These are phyloP conservation scores for Cotesia vestalis DNA, from an alignment of 1,140 invertebrate genomes.

Conservation along the genomic window DNA sequence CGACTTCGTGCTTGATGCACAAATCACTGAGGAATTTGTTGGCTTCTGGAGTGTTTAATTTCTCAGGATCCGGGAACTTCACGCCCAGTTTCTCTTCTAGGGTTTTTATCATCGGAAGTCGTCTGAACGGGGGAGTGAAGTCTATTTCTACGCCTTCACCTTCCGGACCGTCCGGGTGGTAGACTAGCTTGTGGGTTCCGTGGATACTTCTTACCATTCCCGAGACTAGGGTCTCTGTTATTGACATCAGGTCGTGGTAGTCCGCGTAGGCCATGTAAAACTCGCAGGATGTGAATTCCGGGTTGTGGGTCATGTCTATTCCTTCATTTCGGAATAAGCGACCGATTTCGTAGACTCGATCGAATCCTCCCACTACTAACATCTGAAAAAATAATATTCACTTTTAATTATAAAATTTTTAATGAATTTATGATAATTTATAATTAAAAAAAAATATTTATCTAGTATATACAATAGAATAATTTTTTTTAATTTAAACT, in stretches of 20 bases:
- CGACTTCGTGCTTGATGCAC: slow-evolving; percentile 87
- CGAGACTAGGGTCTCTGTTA: slow-evolving; percentile 93
- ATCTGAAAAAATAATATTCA: slow-evolving; percentile 69
- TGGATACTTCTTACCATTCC: slow-evolving; percentile 81
- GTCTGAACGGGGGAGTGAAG: slow-evolving; percentile 96
- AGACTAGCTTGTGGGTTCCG: slow-evolving; percentile 83
- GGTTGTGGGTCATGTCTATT: slow-evolving; percentile 98
- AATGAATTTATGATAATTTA: slow-evolving; percentile 5
- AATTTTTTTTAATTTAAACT: too few relatives aligned
- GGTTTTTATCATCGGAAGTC: slow-evolving; percentile 90
- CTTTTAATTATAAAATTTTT: slow-evolving; percentile 20
- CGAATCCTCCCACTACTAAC: slow-evolving; percentile 96
- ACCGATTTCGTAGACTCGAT: slow-evolving; percentile 98
- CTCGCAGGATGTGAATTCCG: slow-evolving; percentile 99
- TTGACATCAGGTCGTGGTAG: slow-evolving; percentile 93
- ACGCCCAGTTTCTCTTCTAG: slow-evolving; percentile 85
- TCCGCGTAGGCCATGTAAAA: slow-evolving; percentile 99
- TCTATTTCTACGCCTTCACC: slow-evolving; percentile 87
- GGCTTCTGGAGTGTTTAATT: slow-evolving; percentile 73
- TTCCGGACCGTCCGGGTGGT: slow-evolving; percentile 92
- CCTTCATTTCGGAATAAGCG: slow-evolving; percentile 98
- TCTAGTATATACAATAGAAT: too few relatives aligned
- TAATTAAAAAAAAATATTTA: too few relatives aligned
- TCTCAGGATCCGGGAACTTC: slow-evolving; percentile 82
- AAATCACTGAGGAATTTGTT: slow-evolving; percentile 83